Evolutionary conservation across 2,888 invertebrate genomes (phyloP).

Genomic region (Troides helena): DNA sequence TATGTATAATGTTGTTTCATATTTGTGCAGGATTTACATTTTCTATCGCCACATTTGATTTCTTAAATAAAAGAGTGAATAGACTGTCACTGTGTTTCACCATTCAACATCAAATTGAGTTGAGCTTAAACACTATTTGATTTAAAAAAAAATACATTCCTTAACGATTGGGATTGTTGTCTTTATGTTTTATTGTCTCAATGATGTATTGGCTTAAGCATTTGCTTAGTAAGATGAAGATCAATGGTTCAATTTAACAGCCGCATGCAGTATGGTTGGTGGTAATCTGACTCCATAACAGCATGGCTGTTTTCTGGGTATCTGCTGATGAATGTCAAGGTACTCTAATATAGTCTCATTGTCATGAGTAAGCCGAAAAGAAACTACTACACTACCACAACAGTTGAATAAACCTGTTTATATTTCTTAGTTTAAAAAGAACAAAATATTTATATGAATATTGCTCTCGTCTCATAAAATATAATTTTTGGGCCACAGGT

Average conservation of each 20-base stretch:
- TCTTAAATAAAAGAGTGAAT: too few relatives aligned
- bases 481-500: slow-evolving; percentile 53
- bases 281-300: slow-evolving; percentile 43
- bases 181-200: slow-evolving; percentile 42
- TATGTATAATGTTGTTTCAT: slow-evolving; percentile 28
- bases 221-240: too few relatives aligned
- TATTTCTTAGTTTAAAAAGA: too few relatives aligned
- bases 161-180: slow-evolving; percentile 55
- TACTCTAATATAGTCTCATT: too few relatives aligned
- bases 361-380: too few relatives aligned
- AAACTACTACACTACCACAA: too few relatives aligned
- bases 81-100: too few relatives aligned
- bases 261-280: slow-evolving; percentile 52
- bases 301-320: neutral
- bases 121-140: slow-evolving; percentile 53
- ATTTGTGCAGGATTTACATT: slow-evolving; percentile 19
- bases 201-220: too few relatives aligned
- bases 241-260: too few relatives aligned
- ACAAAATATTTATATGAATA: slow-evolving; percentile 35
- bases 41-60: slow-evolving; percentile 2
- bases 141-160: slow-evolving; percentile 74
- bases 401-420: too few relatives aligned
- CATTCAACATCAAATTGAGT: neutral
- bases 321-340: too few relatives aligned
- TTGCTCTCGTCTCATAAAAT: slow-evolving; percentile 41